phyloP scores from a whole-genome alignment of 2,113 vertebrate genomes.

The Mustela nigripes region DNA sequence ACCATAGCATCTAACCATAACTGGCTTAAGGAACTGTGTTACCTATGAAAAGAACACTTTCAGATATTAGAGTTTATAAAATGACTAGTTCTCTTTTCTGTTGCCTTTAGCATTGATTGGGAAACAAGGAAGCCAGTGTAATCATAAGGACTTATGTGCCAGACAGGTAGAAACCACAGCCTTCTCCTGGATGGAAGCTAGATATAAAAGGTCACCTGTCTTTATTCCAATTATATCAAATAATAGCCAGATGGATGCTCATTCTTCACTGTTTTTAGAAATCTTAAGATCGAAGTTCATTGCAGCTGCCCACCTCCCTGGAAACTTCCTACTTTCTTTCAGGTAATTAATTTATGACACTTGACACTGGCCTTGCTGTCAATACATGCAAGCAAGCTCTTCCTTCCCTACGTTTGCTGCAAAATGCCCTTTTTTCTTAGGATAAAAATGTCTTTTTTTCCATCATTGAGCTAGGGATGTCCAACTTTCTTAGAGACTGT shows the following conservation, averaged over 20 bases:
- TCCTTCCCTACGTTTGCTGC: constrained; percentile 2
- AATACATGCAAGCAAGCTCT: background rate
- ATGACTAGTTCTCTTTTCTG: background rate
- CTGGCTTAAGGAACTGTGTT: background rate
- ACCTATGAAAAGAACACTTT: constrained; percentile 25
- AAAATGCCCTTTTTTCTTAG: background rate
- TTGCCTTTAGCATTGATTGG: constrained; percentile 27
- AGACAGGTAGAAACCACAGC: constrained; percentile 1
- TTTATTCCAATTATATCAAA: background rate
- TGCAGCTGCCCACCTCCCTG: background rate
- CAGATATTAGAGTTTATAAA: constrained; percentile 36
- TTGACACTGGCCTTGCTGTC: constrained; percentile 24
- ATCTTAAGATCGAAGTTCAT: background rate
- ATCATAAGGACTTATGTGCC: background rate
- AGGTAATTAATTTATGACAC: constrained; percentile 50
- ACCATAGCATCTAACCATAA: background rate
- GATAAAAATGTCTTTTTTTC: constrained; percentile 38
- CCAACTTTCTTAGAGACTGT: background rate
- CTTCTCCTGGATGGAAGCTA: background rate
- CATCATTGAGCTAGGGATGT: background rate
- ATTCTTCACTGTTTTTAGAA: constrained; percentile 30
- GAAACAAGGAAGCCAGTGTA: background rate
- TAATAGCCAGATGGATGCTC: background rate
- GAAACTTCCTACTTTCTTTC: constrained; percentile 43
- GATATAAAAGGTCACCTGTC: constrained; percentile 19